Percentiles rank a stretch among this genome's conserved stretches.
Conservation (phyloP, 2,888 invertebrate genomes). For the Athalia rosae region DNA sequence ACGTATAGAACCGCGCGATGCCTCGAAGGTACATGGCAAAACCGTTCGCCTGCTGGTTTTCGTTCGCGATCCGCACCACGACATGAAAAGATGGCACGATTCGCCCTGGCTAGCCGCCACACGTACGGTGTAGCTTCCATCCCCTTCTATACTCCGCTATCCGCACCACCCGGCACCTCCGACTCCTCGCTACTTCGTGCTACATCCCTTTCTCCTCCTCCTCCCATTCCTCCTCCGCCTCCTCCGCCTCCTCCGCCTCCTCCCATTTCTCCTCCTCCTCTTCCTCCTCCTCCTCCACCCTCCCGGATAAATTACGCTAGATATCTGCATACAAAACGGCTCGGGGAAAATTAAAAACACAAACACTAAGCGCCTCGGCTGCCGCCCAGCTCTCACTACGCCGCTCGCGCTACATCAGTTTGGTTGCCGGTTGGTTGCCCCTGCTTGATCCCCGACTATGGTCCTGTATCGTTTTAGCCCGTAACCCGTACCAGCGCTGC, state of each 20-base stretch:
- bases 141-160: background rate
- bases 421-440: constrained; percentile 45
- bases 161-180: background rate
- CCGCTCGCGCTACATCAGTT: constrained; percentile 35
- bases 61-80: constrained; percentile 19
- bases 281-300: constrained; percentile 48
- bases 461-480: constrained; percentile 30
- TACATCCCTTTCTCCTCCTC: background rate
- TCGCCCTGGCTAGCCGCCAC: constrained; percentile 60
- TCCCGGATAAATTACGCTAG: constrained; percentile 64
- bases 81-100: constrained; percentile 34
- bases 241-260: constrained; percentile 31
- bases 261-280: constrained; percentile 45
- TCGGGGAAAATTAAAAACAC: constrained; percentile 65
- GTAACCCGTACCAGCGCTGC: constrained; percentile 53
- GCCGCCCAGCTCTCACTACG: constrained; percentile 27
- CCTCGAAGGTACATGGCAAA: background rate
- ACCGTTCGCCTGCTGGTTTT: constrained; percentile 13
- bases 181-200: constrained; percentile 35
- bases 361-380: constrained; percentile 54
- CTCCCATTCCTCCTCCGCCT: constrained; percentile 45
- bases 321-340: constrained; percentile 66
- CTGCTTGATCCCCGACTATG: constrained; percentile 2
- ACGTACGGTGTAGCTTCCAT: constrained; percentile 51
- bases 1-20: constrained; percentile 17